Conservation (phyloP, 2,113 vertebrate genomes). For the Mustelus asterias region DNA sequence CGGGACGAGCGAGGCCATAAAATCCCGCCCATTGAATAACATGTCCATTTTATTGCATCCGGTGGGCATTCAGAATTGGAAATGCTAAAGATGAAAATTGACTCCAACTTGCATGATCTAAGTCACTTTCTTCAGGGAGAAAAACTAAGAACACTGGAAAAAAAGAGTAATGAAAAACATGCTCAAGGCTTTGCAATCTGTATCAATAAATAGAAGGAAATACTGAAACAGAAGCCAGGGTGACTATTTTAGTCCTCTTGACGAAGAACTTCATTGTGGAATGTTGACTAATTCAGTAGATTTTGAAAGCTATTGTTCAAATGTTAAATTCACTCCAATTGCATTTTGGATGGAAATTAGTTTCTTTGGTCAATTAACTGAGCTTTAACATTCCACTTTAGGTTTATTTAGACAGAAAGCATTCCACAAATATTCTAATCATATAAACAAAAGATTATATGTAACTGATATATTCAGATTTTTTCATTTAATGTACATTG, state of each 20-base stretch:
- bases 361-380: not conserved
- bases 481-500: not conserved
- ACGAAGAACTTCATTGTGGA: not conserved
- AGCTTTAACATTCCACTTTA: not conserved
- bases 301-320: not conserved
- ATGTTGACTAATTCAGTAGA: not conserved
- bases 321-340: not conserved
- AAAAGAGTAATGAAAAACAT: not conserved
- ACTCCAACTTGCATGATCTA: not conserved
- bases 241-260: not conserved
- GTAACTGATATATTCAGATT: not conserved
- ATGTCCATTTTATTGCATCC: not conserved
- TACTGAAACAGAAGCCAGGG: not conserved
- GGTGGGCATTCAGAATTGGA: not conserved
- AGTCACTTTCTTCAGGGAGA: not conserved
- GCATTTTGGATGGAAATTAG: not conserved
- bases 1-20: too few species aligned
- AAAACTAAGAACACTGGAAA: not conserved
- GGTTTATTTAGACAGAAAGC: not conserved
- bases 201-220: not conserved
- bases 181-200: not conserved
- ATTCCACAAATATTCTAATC: not conserved
- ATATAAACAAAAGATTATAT: not conserved
- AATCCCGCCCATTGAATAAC: too few species aligned
- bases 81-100: not conserved